phyloP scores from a whole-genome alignment of 2,797 vertebrate genomes.

The Myioborus miniatus region DNA sequence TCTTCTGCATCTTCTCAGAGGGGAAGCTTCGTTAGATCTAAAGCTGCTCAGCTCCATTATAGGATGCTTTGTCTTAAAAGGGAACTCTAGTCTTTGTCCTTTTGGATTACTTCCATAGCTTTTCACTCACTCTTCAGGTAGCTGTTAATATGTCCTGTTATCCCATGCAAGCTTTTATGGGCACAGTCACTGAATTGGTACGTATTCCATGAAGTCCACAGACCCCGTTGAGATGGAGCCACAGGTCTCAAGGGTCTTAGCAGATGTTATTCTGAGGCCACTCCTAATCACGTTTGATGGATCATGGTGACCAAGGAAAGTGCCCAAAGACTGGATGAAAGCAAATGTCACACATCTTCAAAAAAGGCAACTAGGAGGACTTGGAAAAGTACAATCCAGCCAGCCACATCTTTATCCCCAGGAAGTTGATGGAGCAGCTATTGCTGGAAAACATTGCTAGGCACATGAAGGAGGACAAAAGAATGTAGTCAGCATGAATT shows the following conservation, averaged over 20 bases:
- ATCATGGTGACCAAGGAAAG: not conserved
- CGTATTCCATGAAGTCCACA: no score
- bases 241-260: not conserved
- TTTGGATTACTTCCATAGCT: no score
- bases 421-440: not conserved
- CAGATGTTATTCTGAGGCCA: not conserved
- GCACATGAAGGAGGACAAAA: not conserved
- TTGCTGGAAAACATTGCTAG: not conserved
- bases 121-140: no score
- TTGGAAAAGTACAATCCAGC: not conserved
- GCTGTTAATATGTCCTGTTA: no score
- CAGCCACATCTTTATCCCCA: not conserved
- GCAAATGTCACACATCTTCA: not conserved
- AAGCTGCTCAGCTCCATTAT: no score
- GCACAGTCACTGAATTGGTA: no score
- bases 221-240: no score
- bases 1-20: no score
- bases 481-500: not conserved
- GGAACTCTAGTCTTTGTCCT: no score
- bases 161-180: no score
- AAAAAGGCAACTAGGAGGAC: not conserved
- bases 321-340: not conserved
- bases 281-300: not conserved
- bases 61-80: no score
- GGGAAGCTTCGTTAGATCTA: no score